Conservation (phyloP, 2,113 vertebrate genomes). For the Psephotus haematonotus region DNA sequence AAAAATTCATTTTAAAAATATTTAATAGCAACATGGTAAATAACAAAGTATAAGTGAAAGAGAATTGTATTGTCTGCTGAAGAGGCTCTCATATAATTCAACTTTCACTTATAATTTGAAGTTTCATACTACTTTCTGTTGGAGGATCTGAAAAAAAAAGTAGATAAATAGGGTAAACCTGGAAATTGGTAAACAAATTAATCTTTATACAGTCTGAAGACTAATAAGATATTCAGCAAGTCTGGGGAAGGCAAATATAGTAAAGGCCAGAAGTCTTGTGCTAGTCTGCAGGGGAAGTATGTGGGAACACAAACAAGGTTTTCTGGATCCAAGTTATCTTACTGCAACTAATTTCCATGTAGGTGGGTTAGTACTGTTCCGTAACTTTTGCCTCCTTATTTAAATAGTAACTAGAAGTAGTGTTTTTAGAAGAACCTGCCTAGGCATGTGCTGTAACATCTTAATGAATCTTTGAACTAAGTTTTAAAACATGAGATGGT, state of each 20-base stretch:
- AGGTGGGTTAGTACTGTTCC: neutral
- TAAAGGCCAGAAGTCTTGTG: neutral
- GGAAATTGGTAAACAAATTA: neutral
- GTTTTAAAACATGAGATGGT: neutral
- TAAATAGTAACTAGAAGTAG: neutral
- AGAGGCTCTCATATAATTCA: neutral
- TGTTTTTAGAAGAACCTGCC: neutral
- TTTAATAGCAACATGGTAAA: neutral
- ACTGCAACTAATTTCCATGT: neutral
- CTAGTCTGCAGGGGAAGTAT: neutral
- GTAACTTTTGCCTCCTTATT: neutral
- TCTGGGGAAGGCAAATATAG: neutral
- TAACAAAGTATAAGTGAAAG: neutral
- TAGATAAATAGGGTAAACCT: neutral
- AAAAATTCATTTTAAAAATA: neutral
- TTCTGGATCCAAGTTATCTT: neutral
- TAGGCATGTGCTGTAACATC: neutral
- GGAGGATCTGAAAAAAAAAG: neutral
- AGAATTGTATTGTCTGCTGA: neutral
- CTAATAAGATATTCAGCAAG: neutral
- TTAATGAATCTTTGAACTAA: neutral
- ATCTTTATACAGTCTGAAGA: neutral
- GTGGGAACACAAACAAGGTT: neutral
- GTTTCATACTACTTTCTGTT: neutral
- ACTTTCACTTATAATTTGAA: neutral